Conservation (phyloP, 2,888 invertebrate genomes). For the Oasisia sp. region DNA sequence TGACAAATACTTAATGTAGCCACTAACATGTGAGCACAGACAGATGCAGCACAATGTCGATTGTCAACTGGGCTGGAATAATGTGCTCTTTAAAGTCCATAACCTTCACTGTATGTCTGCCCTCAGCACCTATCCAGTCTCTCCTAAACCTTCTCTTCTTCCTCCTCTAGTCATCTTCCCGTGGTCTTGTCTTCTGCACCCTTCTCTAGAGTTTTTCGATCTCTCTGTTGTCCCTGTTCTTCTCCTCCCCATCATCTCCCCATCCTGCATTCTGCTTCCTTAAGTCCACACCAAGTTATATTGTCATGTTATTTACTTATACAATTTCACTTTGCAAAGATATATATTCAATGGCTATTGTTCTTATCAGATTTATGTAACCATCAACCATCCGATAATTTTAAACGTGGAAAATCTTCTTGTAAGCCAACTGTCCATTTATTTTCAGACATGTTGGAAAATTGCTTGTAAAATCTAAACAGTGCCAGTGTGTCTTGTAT, state of each 20-base stretch:
- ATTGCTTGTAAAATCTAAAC: neutral
- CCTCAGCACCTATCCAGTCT: neutral
- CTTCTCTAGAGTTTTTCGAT: neutral
- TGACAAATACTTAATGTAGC: no score
- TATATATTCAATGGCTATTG: neutral
- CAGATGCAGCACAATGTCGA: no score
- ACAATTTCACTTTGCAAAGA: neutral
- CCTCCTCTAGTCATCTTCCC: neutral
- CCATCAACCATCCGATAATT: neutral
- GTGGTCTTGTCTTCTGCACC: neutral
- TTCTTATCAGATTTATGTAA: neutral
- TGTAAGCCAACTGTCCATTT: neutral
- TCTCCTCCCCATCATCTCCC: no score
- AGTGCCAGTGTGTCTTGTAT: neutral
- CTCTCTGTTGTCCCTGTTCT: neutral
- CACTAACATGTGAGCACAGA: no score
- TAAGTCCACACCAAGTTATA: no score
- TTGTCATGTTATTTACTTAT: neutral
- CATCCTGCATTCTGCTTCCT: no score
- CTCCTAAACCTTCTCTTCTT: neutral
- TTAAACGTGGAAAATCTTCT: neutral
- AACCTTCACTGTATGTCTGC: neutral
- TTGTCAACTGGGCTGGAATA: neutral
- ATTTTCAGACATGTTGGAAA: neutral
- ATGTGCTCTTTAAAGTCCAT: neutral